Evolutionary conservation across 2,113 vertebrate species (phyloP).

Genomic region (Amphilophus citrinellus): DNA sequence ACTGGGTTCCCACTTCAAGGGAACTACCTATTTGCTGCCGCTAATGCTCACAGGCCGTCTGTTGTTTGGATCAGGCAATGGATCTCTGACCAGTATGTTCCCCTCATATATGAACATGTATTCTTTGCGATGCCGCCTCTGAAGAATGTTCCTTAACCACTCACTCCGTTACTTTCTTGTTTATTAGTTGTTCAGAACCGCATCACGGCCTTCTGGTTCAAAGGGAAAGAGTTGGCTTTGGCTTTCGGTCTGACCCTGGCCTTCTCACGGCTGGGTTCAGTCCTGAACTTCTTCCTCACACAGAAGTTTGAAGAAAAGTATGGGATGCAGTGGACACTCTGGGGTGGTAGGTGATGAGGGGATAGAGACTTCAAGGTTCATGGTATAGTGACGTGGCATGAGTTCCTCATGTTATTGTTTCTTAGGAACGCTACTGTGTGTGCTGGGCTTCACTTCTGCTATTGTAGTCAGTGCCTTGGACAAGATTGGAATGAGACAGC

Average conservation of each 20-base stretch:
- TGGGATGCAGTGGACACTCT: conserved; percentile 87
- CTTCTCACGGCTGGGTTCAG: conserved; percentile 85
- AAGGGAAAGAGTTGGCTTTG: conserved; percentile 85
- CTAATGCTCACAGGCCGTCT: conserved; percentile 86
- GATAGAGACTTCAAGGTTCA: not conserved
- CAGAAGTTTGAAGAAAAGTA: conserved; percentile 82
- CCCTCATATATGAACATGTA: not conserved
- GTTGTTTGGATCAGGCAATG: conserved; percentile 86
- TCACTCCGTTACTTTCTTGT: not conserved
- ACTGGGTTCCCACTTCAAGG: conserved; percentile 87
- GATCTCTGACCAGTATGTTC: conserved; percentile 84
- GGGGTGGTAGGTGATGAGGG: conserved; percentile 77
- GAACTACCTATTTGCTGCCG: conserved; percentile 82
- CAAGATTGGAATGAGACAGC: conserved; percentile 84
- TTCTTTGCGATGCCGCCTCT: accelerated
- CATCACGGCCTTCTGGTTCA: conserved; percentile 88
- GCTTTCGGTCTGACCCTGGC: conserved; percentile 85
- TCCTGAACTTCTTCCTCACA: conserved; percentile 88
- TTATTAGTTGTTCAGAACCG: conserved; percentile 85
- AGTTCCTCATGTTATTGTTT: not conserved
- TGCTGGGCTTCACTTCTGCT: conserved; percentile 82
- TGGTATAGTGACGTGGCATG: accelerated
- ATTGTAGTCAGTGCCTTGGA: conserved; percentile 80
- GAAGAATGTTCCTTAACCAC: not conserved
- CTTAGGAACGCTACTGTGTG: conserved; percentile 82